Percentiles rank a stretch among this genome's conserved stretches.
These are phyloP conservation scores for Reinhardtius hippoglossoides DNA, from an alignment of 2,113 vertebrate genomes.

Conservation along the genomic window DNA sequence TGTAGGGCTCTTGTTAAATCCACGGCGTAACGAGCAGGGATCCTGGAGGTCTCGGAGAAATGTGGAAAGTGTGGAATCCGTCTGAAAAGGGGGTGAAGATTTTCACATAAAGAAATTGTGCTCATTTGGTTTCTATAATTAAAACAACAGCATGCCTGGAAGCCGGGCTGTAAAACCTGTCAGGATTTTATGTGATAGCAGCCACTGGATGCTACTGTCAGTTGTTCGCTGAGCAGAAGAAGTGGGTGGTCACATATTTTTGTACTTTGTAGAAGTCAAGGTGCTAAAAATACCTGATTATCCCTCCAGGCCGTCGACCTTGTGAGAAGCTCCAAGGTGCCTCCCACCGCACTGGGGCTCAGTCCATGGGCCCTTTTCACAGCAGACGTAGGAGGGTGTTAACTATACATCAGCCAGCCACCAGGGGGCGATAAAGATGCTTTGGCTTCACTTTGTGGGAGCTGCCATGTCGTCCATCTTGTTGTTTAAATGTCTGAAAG, in stretches of 20 bases:
- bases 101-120: slow-evolving; percentile 18
- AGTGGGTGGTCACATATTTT: slow-evolving; percentile 61
- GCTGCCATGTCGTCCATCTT: too few species aligned
- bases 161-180: slow-evolving; percentile 14
- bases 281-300: slow-evolving; percentile 57
- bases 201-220: slow-evolving; percentile 31
- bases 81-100: slow-evolving; percentile 18
- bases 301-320: slow-evolving; percentile 1
- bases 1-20: slow-evolving; percentile 62
- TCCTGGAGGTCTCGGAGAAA: slow-evolving; percentile 43
- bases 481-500: too few species aligned
- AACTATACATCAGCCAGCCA: too few species aligned
- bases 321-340: not conserved
- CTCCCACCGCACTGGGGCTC: too few species aligned
- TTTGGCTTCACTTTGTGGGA: too few species aligned
- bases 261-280: slow-evolving; percentile 14
- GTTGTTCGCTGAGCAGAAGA: not conserved
- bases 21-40: slow-evolving; percentile 59
- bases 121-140: slow-evolving; percentile 69
- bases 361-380: too few species aligned
- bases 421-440: too few species aligned
- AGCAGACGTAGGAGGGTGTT: too few species aligned
- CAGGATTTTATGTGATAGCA: slow-evolving; percentile 38
- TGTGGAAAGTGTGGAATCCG: slow-evolving; percentile 36
- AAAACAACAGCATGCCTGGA: slow-evolving; percentile 30